A percentile compares a stretch with the other conserved stretches of the same genome.
Evolutionary conservation across 1,140 invertebrate genomes (phyloP).

Genomic region (Pogonomyrmex barbatus): DNA sequence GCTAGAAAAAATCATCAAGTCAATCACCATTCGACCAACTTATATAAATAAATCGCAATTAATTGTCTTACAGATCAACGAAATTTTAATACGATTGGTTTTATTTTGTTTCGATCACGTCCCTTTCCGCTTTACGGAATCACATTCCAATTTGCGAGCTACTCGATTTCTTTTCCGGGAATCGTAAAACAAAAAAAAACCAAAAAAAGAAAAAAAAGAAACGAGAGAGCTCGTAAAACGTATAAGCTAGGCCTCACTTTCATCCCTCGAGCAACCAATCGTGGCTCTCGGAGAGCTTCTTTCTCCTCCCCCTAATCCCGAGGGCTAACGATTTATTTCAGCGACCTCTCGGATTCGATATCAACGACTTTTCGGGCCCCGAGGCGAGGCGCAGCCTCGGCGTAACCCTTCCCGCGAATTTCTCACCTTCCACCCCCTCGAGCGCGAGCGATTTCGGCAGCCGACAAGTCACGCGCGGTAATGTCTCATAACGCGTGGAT

Average conservation of each 20-base stretch:
- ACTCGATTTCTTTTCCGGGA: conserved; percentile 29
- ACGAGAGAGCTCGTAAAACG: conserved; percentile 37
- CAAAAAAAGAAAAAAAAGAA: conserved; percentile 2
- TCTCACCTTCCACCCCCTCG: conserved; percentile 55
- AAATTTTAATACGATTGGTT: not conserved
- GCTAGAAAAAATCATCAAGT: not conserved
- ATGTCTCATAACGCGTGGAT: not conserved
- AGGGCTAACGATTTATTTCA: conserved; percentile 76
- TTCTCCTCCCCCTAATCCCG: conserved; percentile 25
- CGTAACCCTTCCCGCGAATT: conserved; percentile 61
- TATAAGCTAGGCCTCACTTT: conserved; percentile 49
- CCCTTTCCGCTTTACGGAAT: not conserved
- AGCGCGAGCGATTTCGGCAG: conserved; percentile 27
- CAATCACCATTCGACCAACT: not conserved
- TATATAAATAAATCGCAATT: not conserved
- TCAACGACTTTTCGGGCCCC: conserved; percentile 76
- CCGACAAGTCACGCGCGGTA: conserved; percentile 26
- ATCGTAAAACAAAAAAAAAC: conserved; percentile 32
- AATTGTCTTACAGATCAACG: not conserved
- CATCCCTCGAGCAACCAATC: conserved; percentile 49
- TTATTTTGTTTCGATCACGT: not conserved
- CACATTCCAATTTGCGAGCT: conserved; percentile 34
- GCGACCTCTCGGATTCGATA: conserved; percentile 73
- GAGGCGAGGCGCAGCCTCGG: conserved; percentile 2
- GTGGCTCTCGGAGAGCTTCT: conserved; percentile 17